Base-by-base conservation (phyloP, 2,888 invertebrate species). In the Rhagium mordax region DNA sequence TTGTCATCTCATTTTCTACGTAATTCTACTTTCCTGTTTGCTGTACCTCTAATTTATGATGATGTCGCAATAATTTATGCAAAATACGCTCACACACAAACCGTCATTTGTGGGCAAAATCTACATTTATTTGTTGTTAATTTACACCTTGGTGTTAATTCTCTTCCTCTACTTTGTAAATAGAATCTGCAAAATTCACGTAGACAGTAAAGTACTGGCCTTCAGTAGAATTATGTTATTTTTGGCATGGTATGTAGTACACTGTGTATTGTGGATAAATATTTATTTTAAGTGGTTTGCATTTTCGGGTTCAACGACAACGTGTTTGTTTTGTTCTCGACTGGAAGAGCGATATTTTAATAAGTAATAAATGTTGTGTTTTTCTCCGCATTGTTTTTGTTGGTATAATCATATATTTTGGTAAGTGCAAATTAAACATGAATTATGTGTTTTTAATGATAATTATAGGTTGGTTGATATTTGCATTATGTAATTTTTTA, bases 101-200 rank as follows among this genome's bases (percentile, higher is more conserved):
- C 47, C 24, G n/a, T 21, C 66, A n/a, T 57, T 66, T 57, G 55
- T 24, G 67, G 67, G 57, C 55, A 67, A n/a, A n/a, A 47, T 16
- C 67, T 16, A 47, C 57, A 67, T 67, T 57, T 67, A 24, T 24
- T 29, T 16, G 13, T 27, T 6, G 7, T 27, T 51, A 53, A 33
- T 65, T 65, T 15, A n/a, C 65, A 65, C 65, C 53, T 65, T 65
- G 21, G 2, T 20, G 65, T 65, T 65, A 65, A 65, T 65, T 65
- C 15, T 21, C 21, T 21, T 7, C 8, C 16, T 60, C 15, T 3
- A 3, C 16, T 53, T 29, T 13, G 49, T 6, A 24, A 20, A 15
- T 27, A 3, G n/a, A 29, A 48, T 10, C 20, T 29, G 47, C 18
- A 47, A 47, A 67, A 67, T 24, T 55, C 57, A 47, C 20, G 16